These are phyloP conservation scores for Danionella cerebrum DNA, from an alignment of 2,113 vertebrate species.

Conservation along the genomic window DNA sequence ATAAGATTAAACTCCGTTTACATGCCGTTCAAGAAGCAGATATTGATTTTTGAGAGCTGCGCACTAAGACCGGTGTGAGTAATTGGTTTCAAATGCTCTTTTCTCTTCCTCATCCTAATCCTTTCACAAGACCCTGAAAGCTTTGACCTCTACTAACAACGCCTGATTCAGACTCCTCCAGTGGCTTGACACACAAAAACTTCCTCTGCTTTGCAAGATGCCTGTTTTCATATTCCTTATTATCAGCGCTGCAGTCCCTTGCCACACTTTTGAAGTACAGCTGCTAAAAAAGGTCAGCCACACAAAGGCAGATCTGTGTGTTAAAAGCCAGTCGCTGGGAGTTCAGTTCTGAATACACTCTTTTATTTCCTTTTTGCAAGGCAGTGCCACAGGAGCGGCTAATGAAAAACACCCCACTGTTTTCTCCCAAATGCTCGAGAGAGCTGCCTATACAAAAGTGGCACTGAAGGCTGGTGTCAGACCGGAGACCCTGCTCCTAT, in stretches of 20 bases:
- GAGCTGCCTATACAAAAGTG: constrained; percentile 5
- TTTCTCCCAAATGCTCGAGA: constrained; percentile 8
- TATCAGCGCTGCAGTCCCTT: not conserved
- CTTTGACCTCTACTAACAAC: constrained; percentile 19
- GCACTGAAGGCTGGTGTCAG: not conserved
- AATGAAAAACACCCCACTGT: constrained; percentile 23
- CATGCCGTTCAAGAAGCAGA: constrained; percentile 2
- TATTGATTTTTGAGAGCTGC: constrained; percentile 19
- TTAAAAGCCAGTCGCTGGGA: constrained; percentile 18
- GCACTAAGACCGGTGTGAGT: not conserved
- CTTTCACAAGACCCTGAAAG: not conserved
- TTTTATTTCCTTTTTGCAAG: not conserved
- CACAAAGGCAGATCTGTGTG: not conserved
- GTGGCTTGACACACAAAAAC: not conserved
- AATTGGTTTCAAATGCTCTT: constrained; percentile 30
- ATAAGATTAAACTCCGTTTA: constrained; percentile 22
- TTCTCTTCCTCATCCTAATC: constrained; percentile 6
- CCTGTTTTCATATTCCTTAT: constrained; percentile 24
- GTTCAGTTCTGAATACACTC: not conserved
- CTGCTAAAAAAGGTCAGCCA: constrained; percentile 17
- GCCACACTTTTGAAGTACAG: constrained; percentile 10
- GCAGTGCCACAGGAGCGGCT: not conserved
- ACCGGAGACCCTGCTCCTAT: not conserved
- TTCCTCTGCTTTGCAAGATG: not conserved
- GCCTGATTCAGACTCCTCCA: constrained; percentile 7